phyloP scores from a whole-genome alignment of 2,113 vertebrate species.

The Phalacrocorax carbo region DNA sequence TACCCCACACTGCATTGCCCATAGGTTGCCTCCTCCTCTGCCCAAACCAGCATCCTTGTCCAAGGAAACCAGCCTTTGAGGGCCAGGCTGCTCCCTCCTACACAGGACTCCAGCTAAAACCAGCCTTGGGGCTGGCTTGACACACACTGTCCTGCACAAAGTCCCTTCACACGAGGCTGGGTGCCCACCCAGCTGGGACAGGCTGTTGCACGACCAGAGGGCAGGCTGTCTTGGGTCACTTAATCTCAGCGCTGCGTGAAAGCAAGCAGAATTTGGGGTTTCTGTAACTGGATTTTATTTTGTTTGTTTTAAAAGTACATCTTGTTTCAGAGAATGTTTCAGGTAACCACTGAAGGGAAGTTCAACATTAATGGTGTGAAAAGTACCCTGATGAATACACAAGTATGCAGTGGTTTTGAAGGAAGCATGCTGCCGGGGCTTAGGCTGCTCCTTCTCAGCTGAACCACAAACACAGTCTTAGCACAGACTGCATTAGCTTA shows the following conservation, averaged over 20 bases:
- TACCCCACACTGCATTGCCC: background rate
- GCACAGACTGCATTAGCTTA: background rate
- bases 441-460: background rate
- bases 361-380: background rate
- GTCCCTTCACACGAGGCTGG: background rate
- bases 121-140: background rate
- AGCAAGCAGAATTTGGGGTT: background rate
- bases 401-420: fast-evolving
- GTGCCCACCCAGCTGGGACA: background rate
- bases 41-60: background rate
- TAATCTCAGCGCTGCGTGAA: fast-evolving
- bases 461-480: background rate
- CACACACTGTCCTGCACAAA: background rate
- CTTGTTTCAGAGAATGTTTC: background rate
- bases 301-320: background rate
- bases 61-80: background rate
- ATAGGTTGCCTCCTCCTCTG: too few species aligned
- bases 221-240: background rate
- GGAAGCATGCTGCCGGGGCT: background rate
- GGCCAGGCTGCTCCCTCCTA: background rate
- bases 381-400: background rate
- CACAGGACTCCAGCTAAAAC: background rate
- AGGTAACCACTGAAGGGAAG: background rate
- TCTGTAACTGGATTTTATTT: background rate
- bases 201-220: background rate